These are phyloP conservation scores for Romanogobio albipinnatus DNA, from an alignment of 2,113 vertebrate genomes.

Conservation along the genomic window DNA sequence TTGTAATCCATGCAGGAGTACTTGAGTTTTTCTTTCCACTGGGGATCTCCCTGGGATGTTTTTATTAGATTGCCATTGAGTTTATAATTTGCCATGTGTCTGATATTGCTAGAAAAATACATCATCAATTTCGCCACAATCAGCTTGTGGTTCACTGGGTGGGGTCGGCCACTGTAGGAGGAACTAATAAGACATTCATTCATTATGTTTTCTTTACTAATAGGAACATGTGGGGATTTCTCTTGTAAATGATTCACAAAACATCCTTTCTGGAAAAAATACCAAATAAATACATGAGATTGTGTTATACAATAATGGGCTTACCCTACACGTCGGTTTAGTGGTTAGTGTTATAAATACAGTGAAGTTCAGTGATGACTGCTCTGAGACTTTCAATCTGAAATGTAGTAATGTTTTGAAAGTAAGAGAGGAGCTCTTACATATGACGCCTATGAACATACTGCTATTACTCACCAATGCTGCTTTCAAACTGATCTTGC, in stretches of 20 bases:
- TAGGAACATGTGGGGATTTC: constrained; percentile 8
- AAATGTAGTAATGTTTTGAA: background rate
- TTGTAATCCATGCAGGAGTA: background rate
- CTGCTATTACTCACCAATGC: background rate
- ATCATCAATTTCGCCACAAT: background rate
- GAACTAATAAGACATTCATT: background rate
- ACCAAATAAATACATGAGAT: background rate
- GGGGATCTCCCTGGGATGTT: background rate
- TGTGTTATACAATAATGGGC: background rate
- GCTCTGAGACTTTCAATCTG: too few species aligned
- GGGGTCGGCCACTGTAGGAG: background rate
- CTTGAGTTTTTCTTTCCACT: background rate
- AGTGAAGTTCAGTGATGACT: background rate
- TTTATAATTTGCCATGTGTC: background rate
- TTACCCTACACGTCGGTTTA: background rate
- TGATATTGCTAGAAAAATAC: background rate
- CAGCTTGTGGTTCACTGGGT: background rate
- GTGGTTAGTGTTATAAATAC: background rate
- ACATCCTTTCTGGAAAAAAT: background rate
- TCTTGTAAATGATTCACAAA: background rate
- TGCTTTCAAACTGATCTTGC: background rate
- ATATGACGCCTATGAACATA: background rate
- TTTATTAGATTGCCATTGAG: background rate
- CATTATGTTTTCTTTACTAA: background rate
- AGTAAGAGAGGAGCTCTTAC: background rate